Percentiles rank a stretch among this genome's conserved stretches.
These are phyloP conservation scores for Phylloscopus trochiloides DNA, from an alignment of 2,113 vertebrate species.

Conservation along the genomic window DNA sequence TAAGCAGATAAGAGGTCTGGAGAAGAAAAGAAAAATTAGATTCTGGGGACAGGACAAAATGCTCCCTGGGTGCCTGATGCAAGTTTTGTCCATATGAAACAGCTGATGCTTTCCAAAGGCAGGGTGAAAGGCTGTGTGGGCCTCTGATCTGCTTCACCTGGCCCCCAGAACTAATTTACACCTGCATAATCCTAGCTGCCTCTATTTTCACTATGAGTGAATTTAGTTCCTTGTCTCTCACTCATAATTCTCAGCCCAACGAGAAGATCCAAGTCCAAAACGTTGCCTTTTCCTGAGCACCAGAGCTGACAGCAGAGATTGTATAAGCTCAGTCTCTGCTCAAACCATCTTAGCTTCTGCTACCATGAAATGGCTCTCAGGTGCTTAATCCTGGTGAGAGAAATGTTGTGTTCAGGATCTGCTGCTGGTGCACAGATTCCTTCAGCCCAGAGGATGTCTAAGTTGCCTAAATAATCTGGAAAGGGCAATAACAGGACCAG, in stretches of 20 bases:
- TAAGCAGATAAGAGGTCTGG: background rate
- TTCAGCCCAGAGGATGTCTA: background rate
- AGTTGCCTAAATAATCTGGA: background rate
- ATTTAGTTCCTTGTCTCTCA: background rate
- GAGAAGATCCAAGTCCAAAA: background rate
- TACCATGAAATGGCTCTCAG: background rate
- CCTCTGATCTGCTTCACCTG: background rate
- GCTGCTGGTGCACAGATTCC: background rate
- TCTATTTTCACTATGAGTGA: background rate
- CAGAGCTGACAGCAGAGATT: background rate
- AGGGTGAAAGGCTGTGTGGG: background rate
- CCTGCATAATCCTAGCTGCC: background rate
- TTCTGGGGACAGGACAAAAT: background rate
- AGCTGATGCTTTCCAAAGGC: background rate
- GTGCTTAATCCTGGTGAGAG: background rate
- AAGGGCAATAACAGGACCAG: background rate
- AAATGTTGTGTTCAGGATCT: background rate
- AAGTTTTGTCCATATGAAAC: background rate
- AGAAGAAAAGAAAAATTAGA: background rate
- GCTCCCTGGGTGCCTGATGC: background rate
- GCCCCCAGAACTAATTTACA: background rate
- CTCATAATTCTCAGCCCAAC: background rate
- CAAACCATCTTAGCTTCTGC: background rate
- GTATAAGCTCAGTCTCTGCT: background rate
- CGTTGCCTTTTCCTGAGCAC: background rate